These are phyloP conservation scores for Menidia beryllina DNA, from an alignment of 2,113 vertebrate species.

Conservation along the genomic window DNA sequence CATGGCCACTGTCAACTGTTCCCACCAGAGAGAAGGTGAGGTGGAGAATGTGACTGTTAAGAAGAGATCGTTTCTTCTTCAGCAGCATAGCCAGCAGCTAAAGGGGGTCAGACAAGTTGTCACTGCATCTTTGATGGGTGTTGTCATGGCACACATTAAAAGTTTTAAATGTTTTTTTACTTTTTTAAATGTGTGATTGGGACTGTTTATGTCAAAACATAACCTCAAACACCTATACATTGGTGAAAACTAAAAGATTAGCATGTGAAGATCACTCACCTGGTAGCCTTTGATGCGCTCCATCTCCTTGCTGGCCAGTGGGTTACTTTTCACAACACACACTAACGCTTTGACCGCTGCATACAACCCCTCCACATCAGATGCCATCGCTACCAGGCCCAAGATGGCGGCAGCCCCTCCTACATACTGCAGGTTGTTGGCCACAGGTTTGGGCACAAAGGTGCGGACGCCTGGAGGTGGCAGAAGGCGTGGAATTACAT, in stretches of 20 bases:
- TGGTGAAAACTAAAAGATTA: too few species aligned
- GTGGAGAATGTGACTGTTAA: constrained; percentile 98
- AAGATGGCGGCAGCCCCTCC: constrained; percentile 97
- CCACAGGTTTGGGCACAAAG: constrained; percentile 94
- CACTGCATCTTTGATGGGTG: background rate
- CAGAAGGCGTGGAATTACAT: background rate
- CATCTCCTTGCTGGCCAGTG: constrained; percentile 98
- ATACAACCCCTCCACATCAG: constrained; percentile 96
- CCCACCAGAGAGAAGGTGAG: constrained; percentile 98
- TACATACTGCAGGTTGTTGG: constrained; percentile 95
- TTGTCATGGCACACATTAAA: background rate
- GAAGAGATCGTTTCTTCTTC: constrained; percentile 95
- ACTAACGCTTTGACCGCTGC: constrained; percentile 98
- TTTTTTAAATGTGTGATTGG: too few species aligned
- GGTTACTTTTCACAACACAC: constrained; percentile 97
- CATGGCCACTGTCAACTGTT: constrained; percentile 96
- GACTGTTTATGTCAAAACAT: too few species aligned
- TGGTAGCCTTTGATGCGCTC: constrained; percentile 98
- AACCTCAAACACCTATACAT: too few species aligned
- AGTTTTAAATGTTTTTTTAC: too few species aligned
- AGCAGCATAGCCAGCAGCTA: constrained; percentile 97
- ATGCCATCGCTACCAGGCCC: constrained; percentile 98
- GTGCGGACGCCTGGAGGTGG: constrained; percentile 89
- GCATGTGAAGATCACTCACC: constrained; percentile 42
- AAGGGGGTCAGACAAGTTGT: background rate